phyloP scores from a whole-genome alignment of 2,113 vertebrate species.

The Chroicocephalus ridibundus region DNA sequence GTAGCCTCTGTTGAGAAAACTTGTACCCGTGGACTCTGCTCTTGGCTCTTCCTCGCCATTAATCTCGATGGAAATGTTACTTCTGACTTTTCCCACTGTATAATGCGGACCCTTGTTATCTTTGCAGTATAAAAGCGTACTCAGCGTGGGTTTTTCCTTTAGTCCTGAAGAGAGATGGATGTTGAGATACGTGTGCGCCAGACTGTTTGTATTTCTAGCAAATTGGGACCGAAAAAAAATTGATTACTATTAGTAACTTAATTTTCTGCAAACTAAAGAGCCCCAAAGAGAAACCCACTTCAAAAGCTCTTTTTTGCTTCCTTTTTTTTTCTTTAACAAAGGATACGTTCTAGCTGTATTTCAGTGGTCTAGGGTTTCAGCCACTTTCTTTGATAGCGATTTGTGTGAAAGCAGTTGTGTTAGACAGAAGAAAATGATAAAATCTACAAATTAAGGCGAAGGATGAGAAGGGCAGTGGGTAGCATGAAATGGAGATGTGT shows the following conservation, averaged over 20 bases:
- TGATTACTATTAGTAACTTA: conserved; percentile 59
- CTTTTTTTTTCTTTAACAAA: background rate
- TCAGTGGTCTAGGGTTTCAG: conserved; percentile 41
- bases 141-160: conserved; percentile 27
- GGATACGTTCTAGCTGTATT: background rate
- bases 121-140: background rate
- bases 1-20: background rate
- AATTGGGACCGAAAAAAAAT: background rate
- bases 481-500: background rate
- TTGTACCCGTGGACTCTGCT: background rate
- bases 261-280: conserved; percentile 19
- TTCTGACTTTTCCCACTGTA: conserved; percentile 10
- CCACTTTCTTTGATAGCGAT: conserved; percentile 36
- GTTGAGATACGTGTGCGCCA: background rate
- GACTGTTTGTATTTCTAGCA: background rate
- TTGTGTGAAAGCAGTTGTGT: conserved; percentile 54
- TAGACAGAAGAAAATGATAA: conserved; percentile 55
- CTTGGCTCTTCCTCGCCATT: background rate
- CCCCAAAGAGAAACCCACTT: conserved; percentile 50
- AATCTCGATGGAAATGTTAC: background rate
- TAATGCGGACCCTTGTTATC: conserved; percentile 6
- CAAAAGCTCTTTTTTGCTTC: conserved; percentile 11
- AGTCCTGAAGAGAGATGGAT: background rate
- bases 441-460: background rate
- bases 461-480: background rate